Percentiles rank a stretch among this genome's conserved stretches.
Conservation (phyloP, 2,797 vertebrate species). For the Rhinophrynus dorsalis region DNA sequence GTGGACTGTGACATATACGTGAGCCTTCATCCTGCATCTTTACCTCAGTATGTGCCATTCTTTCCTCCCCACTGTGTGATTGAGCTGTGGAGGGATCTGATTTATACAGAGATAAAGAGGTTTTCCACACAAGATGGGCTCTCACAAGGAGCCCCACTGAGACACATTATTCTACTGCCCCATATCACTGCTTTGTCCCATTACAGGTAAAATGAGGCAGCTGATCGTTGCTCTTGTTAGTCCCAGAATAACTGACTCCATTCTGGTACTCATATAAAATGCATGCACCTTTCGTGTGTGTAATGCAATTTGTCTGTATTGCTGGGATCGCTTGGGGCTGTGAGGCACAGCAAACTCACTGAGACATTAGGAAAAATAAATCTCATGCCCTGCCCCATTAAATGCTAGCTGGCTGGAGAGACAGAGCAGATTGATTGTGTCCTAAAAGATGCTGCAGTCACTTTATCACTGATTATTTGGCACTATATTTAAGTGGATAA, state of each 20-base stretch:
- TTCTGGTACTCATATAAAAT: conserved; percentile 47
- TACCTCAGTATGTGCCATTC: too few species aligned
- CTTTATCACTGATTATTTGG: too few species aligned
- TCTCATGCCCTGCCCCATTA: not conserved
- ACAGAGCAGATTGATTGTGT: not conserved
- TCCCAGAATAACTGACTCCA: conserved; percentile 40
- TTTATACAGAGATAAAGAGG: too few species aligned
- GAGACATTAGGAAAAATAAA: conserved; percentile 4
- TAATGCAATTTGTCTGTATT: conserved; percentile 45
- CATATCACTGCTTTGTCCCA: not conserved
- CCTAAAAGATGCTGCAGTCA: too few species aligned
- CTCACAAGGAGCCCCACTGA: too few species aligned
- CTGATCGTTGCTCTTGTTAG: conserved; percentile 16
- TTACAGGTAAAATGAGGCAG: not conserved
- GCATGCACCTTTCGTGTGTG: conserved; percentile 23
- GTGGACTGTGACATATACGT: too few species aligned
- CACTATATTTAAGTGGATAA: too few species aligned
- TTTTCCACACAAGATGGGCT: too few species aligned
- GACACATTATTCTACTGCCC: not conserved
- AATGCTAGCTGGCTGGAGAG: conserved; percentile 7
- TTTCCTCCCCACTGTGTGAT: too few species aligned
- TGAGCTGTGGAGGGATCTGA: too few species aligned
- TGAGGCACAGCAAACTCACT: conserved; percentile 10
- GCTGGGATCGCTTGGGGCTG: conserved; percentile 22
- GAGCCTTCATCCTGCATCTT: too few species aligned